Evolutionary conservation across 2,888 invertebrate species (phyloP).

Genomic region (Megalurothrips usitatus): DNA sequence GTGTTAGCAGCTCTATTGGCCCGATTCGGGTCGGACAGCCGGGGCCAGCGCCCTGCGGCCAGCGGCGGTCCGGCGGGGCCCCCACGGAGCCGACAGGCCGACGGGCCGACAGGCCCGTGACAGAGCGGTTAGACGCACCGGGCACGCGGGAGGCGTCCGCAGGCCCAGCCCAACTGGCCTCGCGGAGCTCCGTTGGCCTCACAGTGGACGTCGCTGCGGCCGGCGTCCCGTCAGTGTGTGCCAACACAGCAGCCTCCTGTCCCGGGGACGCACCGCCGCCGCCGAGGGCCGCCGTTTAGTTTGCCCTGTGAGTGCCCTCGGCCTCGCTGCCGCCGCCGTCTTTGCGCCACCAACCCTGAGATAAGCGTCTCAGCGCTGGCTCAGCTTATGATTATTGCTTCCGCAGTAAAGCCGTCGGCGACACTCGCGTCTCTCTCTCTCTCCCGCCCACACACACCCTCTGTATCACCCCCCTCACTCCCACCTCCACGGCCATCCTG

Average conservation of each 20-base stretch:
- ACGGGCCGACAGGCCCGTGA: background rate
- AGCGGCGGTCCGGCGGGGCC: background rate
- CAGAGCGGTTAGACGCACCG: too few relatives aligned
- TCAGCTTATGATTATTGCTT: conserved; percentile 25
- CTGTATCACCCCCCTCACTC: background rate
- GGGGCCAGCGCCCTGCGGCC: background rate
- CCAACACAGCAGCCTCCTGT: too few relatives aligned
- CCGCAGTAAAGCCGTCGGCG: conserved; percentile 5
- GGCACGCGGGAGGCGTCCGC: too few relatives aligned
- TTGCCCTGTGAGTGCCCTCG: background rate
- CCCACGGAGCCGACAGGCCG: background rate
- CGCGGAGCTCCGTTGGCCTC: too few relatives aligned
- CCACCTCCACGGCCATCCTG: background rate
- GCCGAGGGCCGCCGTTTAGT: background rate
- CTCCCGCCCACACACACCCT: background rate
- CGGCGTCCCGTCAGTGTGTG: too few relatives aligned
- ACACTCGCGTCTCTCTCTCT: background rate
- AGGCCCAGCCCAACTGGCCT: too few relatives aligned
- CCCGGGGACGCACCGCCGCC: background rate
- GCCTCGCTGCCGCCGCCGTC: too few relatives aligned
- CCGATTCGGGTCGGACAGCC: background rate
- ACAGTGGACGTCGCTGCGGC: too few relatives aligned
- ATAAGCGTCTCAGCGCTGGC: background rate
- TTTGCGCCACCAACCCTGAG: background rate
- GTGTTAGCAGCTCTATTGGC: background rate